Percentiles rank a stretch among this genome's conserved stretches.
Conservation (phyloP, 2,797 vertebrate genomes). For the Phoxinus dragarum region DNA sequence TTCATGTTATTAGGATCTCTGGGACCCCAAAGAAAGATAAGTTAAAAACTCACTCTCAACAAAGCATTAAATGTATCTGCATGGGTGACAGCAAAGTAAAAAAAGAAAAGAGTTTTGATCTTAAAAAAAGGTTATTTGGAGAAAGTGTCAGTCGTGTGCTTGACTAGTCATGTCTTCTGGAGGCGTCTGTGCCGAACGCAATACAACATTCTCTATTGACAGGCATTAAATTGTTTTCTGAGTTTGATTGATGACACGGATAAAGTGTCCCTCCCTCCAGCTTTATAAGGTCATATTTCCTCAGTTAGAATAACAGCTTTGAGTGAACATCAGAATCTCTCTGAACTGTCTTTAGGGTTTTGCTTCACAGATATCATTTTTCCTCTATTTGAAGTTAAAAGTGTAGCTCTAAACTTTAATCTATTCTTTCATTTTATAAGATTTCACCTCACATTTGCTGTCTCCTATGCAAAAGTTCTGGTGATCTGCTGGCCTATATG, state of each 20-base stretch:
- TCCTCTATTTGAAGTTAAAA: constrained; percentile 12
- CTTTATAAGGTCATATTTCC: constrained; percentile 47
- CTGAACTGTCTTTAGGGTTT: constrained; percentile 22
- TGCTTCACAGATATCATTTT: constrained; percentile 12
- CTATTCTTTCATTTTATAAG: neutral
- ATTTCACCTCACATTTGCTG: neutral
- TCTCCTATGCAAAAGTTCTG: neutral
- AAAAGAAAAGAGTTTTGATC: neutral
- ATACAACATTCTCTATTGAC: constrained; percentile 70
- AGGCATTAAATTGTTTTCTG: constrained; percentile 74
- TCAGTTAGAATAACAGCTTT: constrained; percentile 28
- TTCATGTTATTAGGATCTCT: neutral
- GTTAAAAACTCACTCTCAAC: neutral
- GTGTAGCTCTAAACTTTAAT: neutral
- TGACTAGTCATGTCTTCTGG: constrained; percentile 56
- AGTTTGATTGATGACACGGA: constrained; percentile 75
- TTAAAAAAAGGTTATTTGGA: constrained; percentile 22
- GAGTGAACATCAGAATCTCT: constrained; percentile 38
- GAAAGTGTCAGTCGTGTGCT: constrained; percentile 47
- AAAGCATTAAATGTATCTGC: neutral
- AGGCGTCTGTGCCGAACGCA: constrained; percentile 64
- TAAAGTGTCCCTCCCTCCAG: constrained; percentile 58
- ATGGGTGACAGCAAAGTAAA: neutral
- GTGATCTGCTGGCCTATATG: neutral
- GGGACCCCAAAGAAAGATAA: neutral